Conservation (phyloP, 1,140 invertebrate species). For the Lethocerus indicus region DNA sequence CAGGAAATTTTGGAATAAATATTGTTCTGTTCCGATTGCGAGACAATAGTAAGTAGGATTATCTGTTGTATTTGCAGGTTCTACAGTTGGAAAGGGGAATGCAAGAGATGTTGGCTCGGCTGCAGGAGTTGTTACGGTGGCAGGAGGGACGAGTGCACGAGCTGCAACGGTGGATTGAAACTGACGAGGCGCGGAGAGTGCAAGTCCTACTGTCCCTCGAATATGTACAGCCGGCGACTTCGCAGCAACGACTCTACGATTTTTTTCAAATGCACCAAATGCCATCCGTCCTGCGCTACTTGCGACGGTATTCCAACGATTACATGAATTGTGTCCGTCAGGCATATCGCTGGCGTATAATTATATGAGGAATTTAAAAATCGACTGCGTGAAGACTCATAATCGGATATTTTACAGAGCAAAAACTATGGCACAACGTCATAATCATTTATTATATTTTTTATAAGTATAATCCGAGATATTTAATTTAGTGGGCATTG, state of each 20-base stretch:
- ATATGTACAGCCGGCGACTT: conserved; percentile 67
- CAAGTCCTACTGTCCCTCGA: conserved; percentile 65
- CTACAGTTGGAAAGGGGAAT: conserved; percentile 64
- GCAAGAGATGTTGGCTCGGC: conserved; percentile 65
- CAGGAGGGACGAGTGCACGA: conserved; percentile 62
- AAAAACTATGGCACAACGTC: too few species aligned
- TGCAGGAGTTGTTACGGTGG: conserved; percentile 69
- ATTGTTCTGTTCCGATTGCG: too few species aligned
- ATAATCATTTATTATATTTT: too few species aligned
- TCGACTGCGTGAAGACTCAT: too few species aligned
- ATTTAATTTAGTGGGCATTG: too few species aligned
- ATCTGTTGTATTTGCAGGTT: conserved; percentile 33
- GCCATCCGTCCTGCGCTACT: conserved; percentile 66
- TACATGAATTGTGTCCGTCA: too few species aligned
- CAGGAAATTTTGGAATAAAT: too few species aligned
- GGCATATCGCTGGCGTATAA: too few species aligned
- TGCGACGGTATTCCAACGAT: conserved; percentile 62
- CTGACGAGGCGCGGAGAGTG: conserved; percentile 66
- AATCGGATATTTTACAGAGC: too few species aligned
- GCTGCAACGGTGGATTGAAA: conserved; percentile 56
- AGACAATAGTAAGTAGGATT: conserved; percentile 4
- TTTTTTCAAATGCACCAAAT: conserved; percentile 60
- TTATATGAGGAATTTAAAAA: too few species aligned
- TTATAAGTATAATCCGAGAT: too few species aligned
- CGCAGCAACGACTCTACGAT: too few species aligned